Percentiles rank a stretch among this genome's conserved stretches.
phyloP scores from a whole-genome alignment of 2,797 vertebrate species.

The Peromyscus aztecus region DNA sequence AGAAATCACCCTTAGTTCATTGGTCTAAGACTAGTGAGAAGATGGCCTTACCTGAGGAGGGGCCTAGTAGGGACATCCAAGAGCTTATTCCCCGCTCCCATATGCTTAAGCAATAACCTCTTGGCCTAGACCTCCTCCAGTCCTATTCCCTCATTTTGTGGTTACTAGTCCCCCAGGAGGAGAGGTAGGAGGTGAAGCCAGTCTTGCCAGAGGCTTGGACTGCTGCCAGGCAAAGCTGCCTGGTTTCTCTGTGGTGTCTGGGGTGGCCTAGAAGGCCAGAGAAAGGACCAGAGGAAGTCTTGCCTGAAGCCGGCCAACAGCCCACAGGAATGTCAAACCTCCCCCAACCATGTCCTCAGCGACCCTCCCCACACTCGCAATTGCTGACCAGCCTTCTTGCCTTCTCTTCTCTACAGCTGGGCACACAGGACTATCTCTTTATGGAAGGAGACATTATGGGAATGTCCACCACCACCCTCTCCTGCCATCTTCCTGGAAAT shows the following conservation, averaged over 20 bases:
- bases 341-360: conserved; percentile 37
- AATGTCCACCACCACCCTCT: conserved; percentile 24
- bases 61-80: background rate
- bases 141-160: background rate
- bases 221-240: conserved; percentile 71
- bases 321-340: conserved; percentile 68
- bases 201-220: conserved; percentile 72
- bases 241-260: conserved; percentile 68
- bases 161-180: conserved; percentile 36
- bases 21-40: background rate
- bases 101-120: background rate
- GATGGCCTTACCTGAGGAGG: background rate
- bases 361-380: conserved; percentile 58
- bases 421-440: conserved; percentile 69
- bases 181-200: conserved; percentile 74
- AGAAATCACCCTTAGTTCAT: background rate
- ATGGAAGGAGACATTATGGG: conserved; percentile 54
- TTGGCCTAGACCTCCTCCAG: background rate
- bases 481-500: conserved; percentile 56
- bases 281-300: conserved; percentile 52
- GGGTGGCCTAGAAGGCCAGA: conserved; percentile 40
- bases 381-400: conserved; percentile 53
- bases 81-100: background rate
- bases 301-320: background rate
- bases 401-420: conserved; percentile 78